These are phyloP conservation scores for Chrysolina americana DNA, from an alignment of 2,888 invertebrate species.

Conservation along the genomic window DNA sequence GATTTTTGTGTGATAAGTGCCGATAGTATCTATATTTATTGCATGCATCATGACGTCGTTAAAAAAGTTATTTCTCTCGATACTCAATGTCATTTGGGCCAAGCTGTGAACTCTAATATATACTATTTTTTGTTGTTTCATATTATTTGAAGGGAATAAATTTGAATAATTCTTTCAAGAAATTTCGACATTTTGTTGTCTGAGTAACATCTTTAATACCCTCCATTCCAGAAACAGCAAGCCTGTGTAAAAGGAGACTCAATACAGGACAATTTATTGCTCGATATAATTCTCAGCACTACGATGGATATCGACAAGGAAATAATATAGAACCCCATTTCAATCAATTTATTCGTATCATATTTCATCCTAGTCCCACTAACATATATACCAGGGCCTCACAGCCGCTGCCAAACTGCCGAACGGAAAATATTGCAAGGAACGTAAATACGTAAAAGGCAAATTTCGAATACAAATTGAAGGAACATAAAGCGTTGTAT, in stretches of 20 bases:
- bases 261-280: not conserved
- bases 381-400: slow-evolving; percentile 12
- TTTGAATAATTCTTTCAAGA: not conserved
- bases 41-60: too few relatives aligned
- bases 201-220: not conserved
- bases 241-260: not conserved
- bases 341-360: slow-evolving; percentile 17
- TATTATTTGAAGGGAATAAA: too few relatives aligned
- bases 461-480: slow-evolving; percentile 45
- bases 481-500: slow-evolving; percentile 40
- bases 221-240: not conserved
- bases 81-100: too few relatives aligned
- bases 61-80: too few relatives aligned
- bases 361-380: slow-evolving; percentile 21
- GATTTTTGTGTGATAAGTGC: too few relatives aligned
- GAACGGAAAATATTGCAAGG: slow-evolving; percentile 36
- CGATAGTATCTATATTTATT: too few relatives aligned
- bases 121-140: too few relatives aligned
- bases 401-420: slow-evolving; percentile 25
- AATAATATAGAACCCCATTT: slow-evolving; percentile 13
- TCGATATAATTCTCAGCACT: slow-evolving; percentile 11
- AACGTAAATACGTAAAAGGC: slow-evolving; percentile 38
- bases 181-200: not conserved
- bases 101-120: too few relatives aligned
- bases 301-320: slow-evolving; percentile 8